Conservation (phyloP, 2,888 invertebrate species). For the Diaperis boleti region DNA sequence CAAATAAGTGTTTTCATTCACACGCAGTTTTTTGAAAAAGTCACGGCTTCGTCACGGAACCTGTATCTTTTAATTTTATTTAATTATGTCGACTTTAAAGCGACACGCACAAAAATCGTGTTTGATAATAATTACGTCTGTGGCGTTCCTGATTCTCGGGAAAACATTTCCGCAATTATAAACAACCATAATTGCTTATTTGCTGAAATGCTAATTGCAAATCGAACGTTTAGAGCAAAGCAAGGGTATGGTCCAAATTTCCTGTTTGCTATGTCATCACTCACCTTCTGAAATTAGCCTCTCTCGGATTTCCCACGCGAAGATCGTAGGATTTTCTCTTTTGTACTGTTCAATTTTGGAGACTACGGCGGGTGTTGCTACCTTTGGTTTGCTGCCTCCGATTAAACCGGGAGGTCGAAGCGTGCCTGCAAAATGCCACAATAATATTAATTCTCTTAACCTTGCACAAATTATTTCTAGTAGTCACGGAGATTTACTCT, state of each 20-base stretch:
- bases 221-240: slow-evolving; percentile 14
- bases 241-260: too few relatives aligned
- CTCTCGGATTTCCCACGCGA: slow-evolving; percentile 99
- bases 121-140: slow-evolving; percentile 37
- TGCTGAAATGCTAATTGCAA: slow-evolving; percentile 3
- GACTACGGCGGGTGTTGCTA: slow-evolving; percentile 96
- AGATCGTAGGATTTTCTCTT: slow-evolving; percentile 97
- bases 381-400: slow-evolving; percentile 97
- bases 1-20: slow-evolving; percentile 54
- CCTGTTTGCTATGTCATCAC: too few relatives aligned
- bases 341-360: slow-evolving; percentile 99
- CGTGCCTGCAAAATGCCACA: slow-evolving; percentile 72
- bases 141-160: slow-evolving; percentile 38
- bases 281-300: slow-evolving; percentile 96
- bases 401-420: slow-evolving; percentile 91
- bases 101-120: slow-evolving; percentile 54
- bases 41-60: slow-evolving; percentile 50
- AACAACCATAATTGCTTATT: slow-evolving; percentile 27
- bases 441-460: slow-evolving; percentile 21
- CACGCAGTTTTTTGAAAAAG: slow-evolving; percentile 50
- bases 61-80: slow-evolving; percentile 53
- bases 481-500: slow-evolving; percentile 21
- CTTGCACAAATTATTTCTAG: slow-evolving; percentile 19
- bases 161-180: slow-evolving; percentile 36
- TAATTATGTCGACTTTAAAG: slow-evolving; percentile 49